These are phyloP conservation scores for Ctenicera cuprea DNA, from an alignment of 2,888 invertebrate species.

Conservation along the genomic window DNA sequence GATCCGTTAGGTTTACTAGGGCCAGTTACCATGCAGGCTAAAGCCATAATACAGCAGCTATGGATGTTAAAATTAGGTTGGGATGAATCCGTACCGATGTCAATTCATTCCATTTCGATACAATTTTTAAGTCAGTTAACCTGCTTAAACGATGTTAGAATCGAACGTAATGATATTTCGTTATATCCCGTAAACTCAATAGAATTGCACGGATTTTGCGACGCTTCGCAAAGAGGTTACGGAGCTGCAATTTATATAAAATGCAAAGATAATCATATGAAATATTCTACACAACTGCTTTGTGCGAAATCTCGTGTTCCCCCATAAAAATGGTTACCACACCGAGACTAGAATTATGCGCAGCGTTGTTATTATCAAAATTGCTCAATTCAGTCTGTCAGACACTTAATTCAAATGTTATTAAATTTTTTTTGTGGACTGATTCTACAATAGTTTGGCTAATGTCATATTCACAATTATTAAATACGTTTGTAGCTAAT, in stretches of 20 bases:
- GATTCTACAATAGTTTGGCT: constrained; percentile 64
- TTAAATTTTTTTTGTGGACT: constrained; percentile 54
- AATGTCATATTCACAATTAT: constrained; percentile 42
- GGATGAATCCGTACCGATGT: constrained; percentile 57
- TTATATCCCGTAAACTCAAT: not conserved
- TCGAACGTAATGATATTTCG: not conserved
- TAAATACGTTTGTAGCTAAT: constrained; percentile 60
- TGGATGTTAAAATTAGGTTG: constrained; percentile 58
- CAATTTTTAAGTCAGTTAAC: constrained; percentile 35
- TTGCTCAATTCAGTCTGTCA: constrained; percentile 47
- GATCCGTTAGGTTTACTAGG: constrained; percentile 59
- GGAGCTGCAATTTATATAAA: constrained; percentile 25
- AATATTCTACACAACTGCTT: constrained; percentile 36
- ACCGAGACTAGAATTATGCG: constrained; percentile 62
- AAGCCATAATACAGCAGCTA: constrained; percentile 56
- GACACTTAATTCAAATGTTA: constrained; percentile 32
- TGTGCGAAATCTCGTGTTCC: constrained; percentile 58
- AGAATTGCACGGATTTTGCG: constrained; percentile 59
- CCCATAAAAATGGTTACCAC: constrained; percentile 57
- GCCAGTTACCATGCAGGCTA: constrained; percentile 55
- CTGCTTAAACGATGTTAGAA: not conserved
- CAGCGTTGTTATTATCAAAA: constrained; percentile 58
- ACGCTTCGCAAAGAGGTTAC: constrained; percentile 53
- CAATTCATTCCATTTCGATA: not conserved
- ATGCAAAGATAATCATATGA: constrained; percentile 15